These are phyloP conservation scores for Acleris laterana DNA, from an alignment of 2,888 invertebrate species.

Conservation along the genomic window DNA sequence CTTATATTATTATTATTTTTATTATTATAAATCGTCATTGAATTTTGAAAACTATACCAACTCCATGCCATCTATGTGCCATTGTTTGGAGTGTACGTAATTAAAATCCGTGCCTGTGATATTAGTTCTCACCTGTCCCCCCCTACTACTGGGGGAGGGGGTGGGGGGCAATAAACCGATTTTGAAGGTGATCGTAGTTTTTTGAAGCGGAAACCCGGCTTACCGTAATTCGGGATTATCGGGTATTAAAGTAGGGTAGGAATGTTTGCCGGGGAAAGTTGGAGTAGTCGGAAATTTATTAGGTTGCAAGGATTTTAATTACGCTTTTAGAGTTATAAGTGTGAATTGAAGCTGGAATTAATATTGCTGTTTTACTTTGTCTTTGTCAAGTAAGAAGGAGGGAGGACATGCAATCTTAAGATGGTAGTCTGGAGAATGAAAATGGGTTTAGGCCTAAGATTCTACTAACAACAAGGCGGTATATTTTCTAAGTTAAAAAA, in stretches of 20 bases:
- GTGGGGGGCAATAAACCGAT: constrained; percentile 31
- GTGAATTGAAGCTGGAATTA: no score
- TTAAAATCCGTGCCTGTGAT: constrained; percentile 72
- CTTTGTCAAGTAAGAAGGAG: no score
- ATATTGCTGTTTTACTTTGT: no score
- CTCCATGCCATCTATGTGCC: constrained; percentile 52
- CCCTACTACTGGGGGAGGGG: not conserved
- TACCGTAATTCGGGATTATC: constrained; percentile 15
- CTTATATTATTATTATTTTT: no score
- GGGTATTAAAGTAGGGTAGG: constrained; percentile 16
- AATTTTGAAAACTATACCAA: constrained; percentile 4
- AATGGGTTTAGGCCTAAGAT: no score
- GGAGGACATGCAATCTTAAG: no score
- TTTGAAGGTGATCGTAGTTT: constrained; percentile 35
- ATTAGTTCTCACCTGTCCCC: constrained; percentile 68
- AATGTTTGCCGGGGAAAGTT: not conserved
- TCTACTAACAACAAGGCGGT: no score
- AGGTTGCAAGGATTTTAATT: no score
- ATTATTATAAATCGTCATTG: no score
- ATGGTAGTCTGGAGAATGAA: no score
- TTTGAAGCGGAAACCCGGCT: constrained; percentile 28
- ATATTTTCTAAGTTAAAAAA: no score
- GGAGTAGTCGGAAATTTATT: not conserved
- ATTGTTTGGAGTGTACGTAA: constrained; percentile 75
- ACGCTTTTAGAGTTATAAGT: no score